Base-by-base conservation (phyloP, 35 echinoderm and acorn worm genomes). In the Ptychodera flava region DNA sequence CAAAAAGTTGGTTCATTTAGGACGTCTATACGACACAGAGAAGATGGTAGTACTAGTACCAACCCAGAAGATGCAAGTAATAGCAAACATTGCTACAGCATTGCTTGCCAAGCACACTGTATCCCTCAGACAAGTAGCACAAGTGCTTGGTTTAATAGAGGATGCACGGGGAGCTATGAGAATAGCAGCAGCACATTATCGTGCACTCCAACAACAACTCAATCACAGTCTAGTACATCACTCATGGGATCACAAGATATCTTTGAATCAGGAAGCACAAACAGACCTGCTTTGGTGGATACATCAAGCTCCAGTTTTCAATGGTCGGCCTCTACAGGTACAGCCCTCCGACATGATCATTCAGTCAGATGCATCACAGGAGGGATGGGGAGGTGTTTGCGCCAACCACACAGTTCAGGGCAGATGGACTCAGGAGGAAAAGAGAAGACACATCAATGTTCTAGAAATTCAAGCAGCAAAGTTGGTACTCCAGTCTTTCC, bases 381-480 rank as follows among this genome's bases (percentile, higher is more conserved):
- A 64, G 35, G 88, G 88, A 16, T 92, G 93, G 88, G 91, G 94
- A 34, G 38, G 86, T 80, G 30, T 36, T 80, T 36, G 32, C 37
- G 28, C 28, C 79, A 1, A 29, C 36, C 0, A 34, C 81, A 27
- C 0, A 16, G 6, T 35, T 28, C 64, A 89, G 34, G 88, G 83
- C 35, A 52, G 83, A 84, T 89, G 81, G 88, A 84, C 31, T 84
- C 0, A 45, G 28, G 0, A 14, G 32, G 88, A 89, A 34, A 33
- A n/a, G n/a, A 30, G 16, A 34, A 77, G 84, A 22, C 88, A 89
- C 32, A 83, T 83, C n/a, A 89, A 84, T 84, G 82, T 77, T 36
- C 33, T 75, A 33, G 81, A 84, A 77, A 32, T 89, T 33, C 81
- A 83, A 12, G 88, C 88, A 28, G 77, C 34, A 10, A 84, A 35